Conservation (phyloP, 2,888 invertebrate genomes). For the Chelonus formosanus region DNA sequence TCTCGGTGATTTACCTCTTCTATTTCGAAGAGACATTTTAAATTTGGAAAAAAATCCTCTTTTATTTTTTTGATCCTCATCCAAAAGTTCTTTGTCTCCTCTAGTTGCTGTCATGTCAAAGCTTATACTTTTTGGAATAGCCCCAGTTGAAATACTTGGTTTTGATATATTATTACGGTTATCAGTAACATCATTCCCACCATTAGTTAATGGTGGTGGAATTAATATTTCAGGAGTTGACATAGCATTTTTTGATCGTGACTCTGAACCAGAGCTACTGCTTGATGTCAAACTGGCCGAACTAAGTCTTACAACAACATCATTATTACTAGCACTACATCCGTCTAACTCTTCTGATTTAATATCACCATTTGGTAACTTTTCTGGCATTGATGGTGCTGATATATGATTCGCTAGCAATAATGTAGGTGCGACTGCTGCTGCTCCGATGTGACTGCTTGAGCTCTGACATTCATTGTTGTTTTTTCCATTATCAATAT, state of each 20-base stretch:
- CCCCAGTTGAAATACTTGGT: slow-evolving; percentile 75
- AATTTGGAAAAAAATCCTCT: slow-evolving; percentile 79
- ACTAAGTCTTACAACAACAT: slow-evolving; percentile 66
- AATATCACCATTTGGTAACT: slow-evolving; percentile 51
- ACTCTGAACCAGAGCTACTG: slow-evolving; percentile 66
- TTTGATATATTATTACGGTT: slow-evolving; percentile 52
- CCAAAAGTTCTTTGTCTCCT: slow-evolving; percentile 71
- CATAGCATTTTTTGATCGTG: slow-evolving; percentile 52
- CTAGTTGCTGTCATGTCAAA: slow-evolving; percentile 90
- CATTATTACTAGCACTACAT: slow-evolving; percentile 45
- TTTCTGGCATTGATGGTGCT: slow-evolving; percentile 48
- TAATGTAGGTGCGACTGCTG: slow-evolving; percentile 54
- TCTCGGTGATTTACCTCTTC: slow-evolving; percentile 69
- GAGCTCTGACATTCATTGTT: slow-evolving; percentile 46
- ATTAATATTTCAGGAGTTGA: slow-evolving; percentile 46
- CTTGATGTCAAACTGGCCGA: slow-evolving; percentile 70
- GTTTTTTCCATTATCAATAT: slow-evolving; percentile 54
- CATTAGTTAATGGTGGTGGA: slow-evolving; percentile 46
- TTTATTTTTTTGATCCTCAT: slow-evolving; percentile 69
- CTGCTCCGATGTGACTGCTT: slow-evolving; percentile 52
- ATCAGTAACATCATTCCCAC: slow-evolving; percentile 49
- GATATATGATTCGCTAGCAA: slow-evolving; percentile 57
- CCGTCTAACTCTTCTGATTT: slow-evolving; percentile 52
- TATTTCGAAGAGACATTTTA: slow-evolving; percentile 74
- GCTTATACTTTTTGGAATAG: slow-evolving; percentile 91